These are phyloP conservation scores for Scaptodrosophila latifasciaeformis DNA, from an alignment of 2,888 invertebrate species.

Conservation along the genomic window DNA sequence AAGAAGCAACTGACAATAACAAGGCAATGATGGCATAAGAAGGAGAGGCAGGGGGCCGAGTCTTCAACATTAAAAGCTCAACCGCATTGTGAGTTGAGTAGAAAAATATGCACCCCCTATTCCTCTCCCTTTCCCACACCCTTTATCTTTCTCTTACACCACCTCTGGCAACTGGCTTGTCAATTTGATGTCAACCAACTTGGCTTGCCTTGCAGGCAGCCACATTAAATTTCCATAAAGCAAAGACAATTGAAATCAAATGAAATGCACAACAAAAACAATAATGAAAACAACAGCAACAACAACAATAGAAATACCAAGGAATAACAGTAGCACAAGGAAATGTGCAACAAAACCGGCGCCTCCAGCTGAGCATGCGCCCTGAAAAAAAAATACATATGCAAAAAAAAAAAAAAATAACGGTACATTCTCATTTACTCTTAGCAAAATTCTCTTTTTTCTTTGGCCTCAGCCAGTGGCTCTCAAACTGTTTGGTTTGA, in stretches of 20 bases:
- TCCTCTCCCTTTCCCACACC: conserved; percentile 22
- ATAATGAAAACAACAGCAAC: background rate
- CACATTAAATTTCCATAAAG: conserved; percentile 48
- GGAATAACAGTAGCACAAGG: background rate
- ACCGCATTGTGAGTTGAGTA: no score
- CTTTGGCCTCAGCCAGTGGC: conserved; percentile 5
- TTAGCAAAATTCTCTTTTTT: conserved; percentile 10
- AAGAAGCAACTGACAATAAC: background rate
- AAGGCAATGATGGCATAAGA: background rate
- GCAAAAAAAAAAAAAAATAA: no score
- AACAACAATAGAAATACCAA: no score
- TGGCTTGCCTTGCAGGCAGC: conserved; percentile 42
- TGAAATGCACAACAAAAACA: conserved; percentile 8
- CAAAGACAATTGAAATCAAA: background rate
- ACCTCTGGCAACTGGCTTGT: conserved; percentile 47
- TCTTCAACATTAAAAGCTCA: background rate
- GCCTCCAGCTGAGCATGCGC: conserved; percentile 37
- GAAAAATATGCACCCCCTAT: conserved; percentile 25
- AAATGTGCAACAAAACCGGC: conserved; percentile 3
- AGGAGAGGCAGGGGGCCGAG: background rate
- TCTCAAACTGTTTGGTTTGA: conserved; percentile 36
- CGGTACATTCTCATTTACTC: conserved; percentile 9
- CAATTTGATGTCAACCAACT: conserved; percentile 64
- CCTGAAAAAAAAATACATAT: conserved; percentile 12
- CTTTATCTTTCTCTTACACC: no score